Conservation (phyloP, 35 echinoderm and acorn worm genomes). For the Strongylocentrotus purpuratus region DNA sequence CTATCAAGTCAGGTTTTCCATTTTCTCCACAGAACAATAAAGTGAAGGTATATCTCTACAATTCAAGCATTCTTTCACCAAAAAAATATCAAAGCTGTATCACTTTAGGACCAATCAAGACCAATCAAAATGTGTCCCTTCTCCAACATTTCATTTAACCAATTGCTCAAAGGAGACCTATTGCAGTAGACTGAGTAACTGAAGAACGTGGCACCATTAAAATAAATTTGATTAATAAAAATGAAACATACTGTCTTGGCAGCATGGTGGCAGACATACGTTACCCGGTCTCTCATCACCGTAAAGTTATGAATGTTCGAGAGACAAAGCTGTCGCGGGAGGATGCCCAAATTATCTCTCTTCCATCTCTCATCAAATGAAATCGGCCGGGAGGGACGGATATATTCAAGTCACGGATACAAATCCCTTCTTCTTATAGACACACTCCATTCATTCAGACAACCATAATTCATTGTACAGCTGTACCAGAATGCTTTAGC, state of each 20-base stretch:
- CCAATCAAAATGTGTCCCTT: neutral
- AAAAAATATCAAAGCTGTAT: neutral
- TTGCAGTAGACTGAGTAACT: neutral
- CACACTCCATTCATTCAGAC: too few relatives aligned
- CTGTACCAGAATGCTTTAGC: too few relatives aligned
- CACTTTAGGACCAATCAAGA: neutral
- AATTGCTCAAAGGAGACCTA: neutral
- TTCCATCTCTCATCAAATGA: neutral
- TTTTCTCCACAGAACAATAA: too few relatives aligned
- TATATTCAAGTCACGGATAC: constrained; percentile 3
- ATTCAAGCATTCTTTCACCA: neutral
- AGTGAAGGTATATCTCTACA: neutral
- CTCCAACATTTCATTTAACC: neutral
- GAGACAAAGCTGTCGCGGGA: neutral
- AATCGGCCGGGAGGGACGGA: constrained; percentile 5
- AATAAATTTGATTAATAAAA: neutral
- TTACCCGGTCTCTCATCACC: neutral
- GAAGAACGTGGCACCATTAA: neutral
- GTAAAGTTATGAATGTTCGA: neutral
- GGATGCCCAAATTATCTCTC: neutral
- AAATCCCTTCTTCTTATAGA: neutral
- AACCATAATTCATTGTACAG: too few relatives aligned
- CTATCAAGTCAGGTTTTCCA: too few relatives aligned
- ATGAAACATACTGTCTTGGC: neutral
- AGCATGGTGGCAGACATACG: neutral